phyloP scores from a whole-genome alignment of 1,140 invertebrate species.

The Orius laevigatus region DNA sequence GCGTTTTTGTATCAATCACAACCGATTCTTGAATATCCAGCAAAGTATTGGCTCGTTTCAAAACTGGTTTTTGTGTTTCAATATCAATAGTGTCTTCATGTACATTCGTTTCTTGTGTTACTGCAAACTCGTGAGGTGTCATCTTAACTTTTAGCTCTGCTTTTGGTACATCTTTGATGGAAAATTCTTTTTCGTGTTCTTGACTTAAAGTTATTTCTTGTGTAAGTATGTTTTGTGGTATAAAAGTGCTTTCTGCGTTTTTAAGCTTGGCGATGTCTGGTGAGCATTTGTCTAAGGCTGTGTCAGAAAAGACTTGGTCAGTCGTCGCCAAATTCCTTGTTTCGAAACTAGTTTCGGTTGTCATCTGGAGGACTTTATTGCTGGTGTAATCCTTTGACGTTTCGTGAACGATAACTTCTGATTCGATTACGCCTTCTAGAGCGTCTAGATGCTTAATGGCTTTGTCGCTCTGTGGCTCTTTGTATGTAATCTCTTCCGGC shows the following conservation, averaged over 20 bases:
- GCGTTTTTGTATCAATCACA: conserved; percentile 3
- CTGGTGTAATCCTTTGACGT: neutral
- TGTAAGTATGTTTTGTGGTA: conserved; percentile 1
- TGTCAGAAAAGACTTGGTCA: conserved; percentile 3
- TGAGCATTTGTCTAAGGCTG: neutral
- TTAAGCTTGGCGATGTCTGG: neutral
- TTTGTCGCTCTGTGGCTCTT: neutral
- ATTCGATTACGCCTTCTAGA: conserved; percentile 5
- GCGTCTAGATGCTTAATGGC: conserved; percentile 8
- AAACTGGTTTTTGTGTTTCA: neutral
- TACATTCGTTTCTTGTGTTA: conserved; percentile 9
- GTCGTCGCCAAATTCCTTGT: conserved; percentile 14
- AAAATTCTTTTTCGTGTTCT: conserved; percentile 10
- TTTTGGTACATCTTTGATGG: neutral
- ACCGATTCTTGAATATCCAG: conserved; percentile 1
- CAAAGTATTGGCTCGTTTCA: conserved; percentile 3
- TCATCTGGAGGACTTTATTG: neutral
- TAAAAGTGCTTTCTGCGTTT: neutral
- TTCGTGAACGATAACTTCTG: conserved; percentile 1
- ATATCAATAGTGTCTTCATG: conserved; percentile 11
- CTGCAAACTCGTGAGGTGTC: conserved; percentile 5
- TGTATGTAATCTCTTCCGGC: neutral
- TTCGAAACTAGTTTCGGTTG: conserved; percentile 12
- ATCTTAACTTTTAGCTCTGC: conserved; percentile 11
- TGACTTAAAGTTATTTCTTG: conserved; percentile 13